Percentiles rank a stretch among this genome's conserved stretches.
phyloP scores from a whole-genome alignment of 2,113 vertebrate genomes.

The Nicator chloris region DNA sequence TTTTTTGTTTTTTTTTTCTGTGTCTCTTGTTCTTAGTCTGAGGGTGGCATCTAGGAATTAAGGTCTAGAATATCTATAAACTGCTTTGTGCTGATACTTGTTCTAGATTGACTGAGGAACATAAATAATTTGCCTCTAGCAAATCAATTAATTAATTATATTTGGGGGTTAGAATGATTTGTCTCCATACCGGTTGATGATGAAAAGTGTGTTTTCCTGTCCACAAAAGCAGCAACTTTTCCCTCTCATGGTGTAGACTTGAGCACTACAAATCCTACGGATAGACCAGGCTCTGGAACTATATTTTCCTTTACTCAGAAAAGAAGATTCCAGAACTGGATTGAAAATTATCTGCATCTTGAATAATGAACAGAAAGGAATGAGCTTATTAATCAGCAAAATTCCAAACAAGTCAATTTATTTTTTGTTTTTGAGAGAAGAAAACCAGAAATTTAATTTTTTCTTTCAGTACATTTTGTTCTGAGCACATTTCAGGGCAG shows the following conservation, averaged over 20 bases:
- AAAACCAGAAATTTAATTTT: background rate
- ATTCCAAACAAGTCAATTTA: background rate
- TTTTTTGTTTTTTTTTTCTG: background rate
- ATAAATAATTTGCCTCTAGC: background rate
- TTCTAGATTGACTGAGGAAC: background rate
- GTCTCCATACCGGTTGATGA: background rate
- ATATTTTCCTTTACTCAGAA: background rate
- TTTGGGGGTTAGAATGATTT: background rate
- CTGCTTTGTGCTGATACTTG: background rate
- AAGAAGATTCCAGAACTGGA: background rate
- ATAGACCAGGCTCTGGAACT: background rate
- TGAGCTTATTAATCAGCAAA: background rate
- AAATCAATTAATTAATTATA: background rate
- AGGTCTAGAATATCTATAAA: background rate
- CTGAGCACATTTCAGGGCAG: constrained; percentile 53
- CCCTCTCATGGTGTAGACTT: background rate
- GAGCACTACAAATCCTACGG: background rate
- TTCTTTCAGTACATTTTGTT: background rate
- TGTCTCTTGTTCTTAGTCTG: background rate
- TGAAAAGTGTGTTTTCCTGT: background rate
- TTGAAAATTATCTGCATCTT: background rate
- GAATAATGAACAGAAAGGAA: background rate
- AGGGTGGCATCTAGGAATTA: background rate
- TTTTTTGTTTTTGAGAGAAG: background rate
- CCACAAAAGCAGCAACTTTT: background rate